A percentile compares a stretch with the other conserved stretches of the same genome.
These are phyloP conservation scores for Delphinus delphis DNA, from an alignment of 2,113 vertebrate species.

Conservation along the genomic window DNA sequence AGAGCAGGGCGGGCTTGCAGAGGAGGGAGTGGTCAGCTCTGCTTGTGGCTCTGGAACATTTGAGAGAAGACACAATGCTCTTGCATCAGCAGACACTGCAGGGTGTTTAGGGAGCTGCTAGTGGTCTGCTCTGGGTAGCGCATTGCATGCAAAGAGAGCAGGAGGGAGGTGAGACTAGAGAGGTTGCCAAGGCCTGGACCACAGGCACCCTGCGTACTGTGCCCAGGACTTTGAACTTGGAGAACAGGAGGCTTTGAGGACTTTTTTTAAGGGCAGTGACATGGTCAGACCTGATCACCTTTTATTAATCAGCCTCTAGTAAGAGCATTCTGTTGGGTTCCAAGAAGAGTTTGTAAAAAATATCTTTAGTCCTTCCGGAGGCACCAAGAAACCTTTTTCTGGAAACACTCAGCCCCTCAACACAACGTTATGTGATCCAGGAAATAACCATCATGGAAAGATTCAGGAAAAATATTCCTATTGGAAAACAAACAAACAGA, in stretches of 20 bases:
- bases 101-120: not conserved
- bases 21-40: not conserved
- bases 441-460: not conserved
- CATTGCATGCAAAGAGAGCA: not conserved
- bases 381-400: conserved; percentile 17
- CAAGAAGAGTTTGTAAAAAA: conserved; percentile 28
- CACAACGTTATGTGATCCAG: not conserved
- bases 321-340: conserved; percentile 20
- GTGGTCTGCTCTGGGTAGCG: not conserved
- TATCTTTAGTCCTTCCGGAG: not conserved
- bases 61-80: not conserved
- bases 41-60: not conserved
- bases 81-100: not conserved
- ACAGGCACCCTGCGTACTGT: not conserved
- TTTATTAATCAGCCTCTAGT: not conserved
- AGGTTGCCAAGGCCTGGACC: not conserved
- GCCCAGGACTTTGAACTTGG: not conserved
- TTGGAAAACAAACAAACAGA: not conserved
- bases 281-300: not conserved
- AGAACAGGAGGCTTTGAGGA: not conserved
- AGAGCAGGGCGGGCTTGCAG: fast-evolving
- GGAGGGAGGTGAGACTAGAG: not conserved
- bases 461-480: conserved; percentile 6
- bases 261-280: not conserved
- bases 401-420: conserved; percentile 7